These are phyloP conservation scores for Acrossocheilus fasciatus DNA, from an alignment of 2,797 vertebrate genomes.

Conservation along the genomic window DNA sequence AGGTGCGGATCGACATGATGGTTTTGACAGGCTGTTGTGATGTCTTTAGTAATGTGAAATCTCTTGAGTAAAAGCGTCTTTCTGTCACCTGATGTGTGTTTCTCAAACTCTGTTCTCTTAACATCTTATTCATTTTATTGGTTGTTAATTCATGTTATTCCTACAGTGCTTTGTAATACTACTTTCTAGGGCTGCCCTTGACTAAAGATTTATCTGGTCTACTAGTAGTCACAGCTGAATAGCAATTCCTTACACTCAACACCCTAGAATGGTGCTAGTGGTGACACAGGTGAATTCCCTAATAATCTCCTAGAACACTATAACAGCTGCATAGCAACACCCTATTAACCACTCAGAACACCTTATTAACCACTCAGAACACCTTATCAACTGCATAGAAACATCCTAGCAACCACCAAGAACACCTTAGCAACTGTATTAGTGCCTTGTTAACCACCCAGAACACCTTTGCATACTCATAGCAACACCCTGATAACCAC, in stretches of 20 bases:
- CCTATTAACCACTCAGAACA: neutral
- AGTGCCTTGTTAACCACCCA: neutral
- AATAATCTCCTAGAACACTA: no score
- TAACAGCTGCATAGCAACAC: neutral
- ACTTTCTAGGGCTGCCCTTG: neutral
- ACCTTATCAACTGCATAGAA: neutral
- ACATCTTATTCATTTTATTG: neutral
- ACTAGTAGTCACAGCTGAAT: neutral
- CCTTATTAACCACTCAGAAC: neutral
- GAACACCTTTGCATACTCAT: no score
- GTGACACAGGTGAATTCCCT: no score
- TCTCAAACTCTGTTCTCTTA: neutral
- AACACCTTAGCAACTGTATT: no score
- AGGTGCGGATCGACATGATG: constrained; percentile 9
- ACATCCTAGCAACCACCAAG: neutral
- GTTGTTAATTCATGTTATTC: neutral
- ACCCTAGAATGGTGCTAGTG: no score
- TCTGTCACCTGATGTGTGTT: neutral
- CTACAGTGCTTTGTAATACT: neutral
- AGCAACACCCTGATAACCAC: neutral
- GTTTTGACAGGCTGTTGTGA: constrained; percentile 68
- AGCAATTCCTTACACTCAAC: no score
- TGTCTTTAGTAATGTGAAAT: constrained; percentile 77
- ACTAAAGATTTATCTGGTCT: neutral
- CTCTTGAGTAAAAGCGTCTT: constrained; percentile 50